These are phyloP conservation scores for Corticium candelabrum DNA, from an alignment of 37 sponge, comb jelly and placozoan species.

Conservation along the genomic window DNA sequence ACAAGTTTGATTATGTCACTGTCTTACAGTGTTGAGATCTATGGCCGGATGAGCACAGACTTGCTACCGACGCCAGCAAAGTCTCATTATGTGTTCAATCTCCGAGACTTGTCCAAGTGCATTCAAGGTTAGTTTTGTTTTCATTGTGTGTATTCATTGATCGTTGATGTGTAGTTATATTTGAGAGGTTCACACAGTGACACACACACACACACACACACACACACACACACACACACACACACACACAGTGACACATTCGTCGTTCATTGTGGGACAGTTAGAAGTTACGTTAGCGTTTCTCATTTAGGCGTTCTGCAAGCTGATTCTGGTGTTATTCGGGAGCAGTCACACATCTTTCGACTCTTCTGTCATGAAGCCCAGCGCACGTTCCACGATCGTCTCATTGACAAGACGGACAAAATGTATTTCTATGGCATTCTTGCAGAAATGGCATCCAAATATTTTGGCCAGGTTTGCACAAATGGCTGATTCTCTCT, in stretches of 20 bases:
- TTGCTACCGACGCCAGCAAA: slow-evolving; percentile 97
- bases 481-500: slow-evolving; percentile 2
- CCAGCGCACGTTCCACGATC: slow-evolving; percentile 94
- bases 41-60: slow-evolving; percentile 92
- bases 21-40: slow-evolving; percentile 90
- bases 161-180: no score
- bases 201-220: no score
- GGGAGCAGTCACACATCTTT: slow-evolving; percentile 77
- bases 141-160: not conserved
- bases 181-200: no score
- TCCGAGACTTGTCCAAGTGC: slow-evolving; percentile 94
- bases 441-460: slow-evolving; percentile 88
- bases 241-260: not conserved
- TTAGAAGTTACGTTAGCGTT: not conserved
- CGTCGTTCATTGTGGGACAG: no score
- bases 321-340: slow-evolving; percentile 91
- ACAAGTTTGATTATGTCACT: no score
- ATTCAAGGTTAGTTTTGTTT: slow-evolving; percentile 65
- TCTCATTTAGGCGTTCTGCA: slow-evolving; percentile 72
- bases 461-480: slow-evolving; percentile 45
- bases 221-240: not conserved
- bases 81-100: slow-evolving; percentile 96
- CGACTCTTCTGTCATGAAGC: slow-evolving; percentile 94
- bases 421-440: slow-evolving; percentile 88
- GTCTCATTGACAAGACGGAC: slow-evolving; percentile 83